Evolutionary conservation across 2,797 vertebrate genomes (phyloP).

Genomic region (Eupleurogrammus muticus): DNA sequence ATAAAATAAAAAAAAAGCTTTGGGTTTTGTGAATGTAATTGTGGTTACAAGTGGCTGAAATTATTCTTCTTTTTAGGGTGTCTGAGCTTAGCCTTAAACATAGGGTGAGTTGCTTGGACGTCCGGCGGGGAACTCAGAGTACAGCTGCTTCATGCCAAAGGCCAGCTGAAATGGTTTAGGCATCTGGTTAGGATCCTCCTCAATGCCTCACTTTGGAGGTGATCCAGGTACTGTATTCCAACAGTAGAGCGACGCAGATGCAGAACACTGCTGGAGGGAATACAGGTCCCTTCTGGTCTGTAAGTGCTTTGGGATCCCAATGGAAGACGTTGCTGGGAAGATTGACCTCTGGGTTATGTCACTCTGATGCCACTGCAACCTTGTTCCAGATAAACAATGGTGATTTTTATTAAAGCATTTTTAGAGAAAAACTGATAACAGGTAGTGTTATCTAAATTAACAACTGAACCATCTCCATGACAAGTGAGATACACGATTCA

Average conservation of each 20-base stretch:
- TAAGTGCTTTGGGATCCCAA: constrained; percentile 18
- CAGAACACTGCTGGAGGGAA: constrained; percentile 2
- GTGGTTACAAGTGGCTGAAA: not conserved
- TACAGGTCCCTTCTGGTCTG: constrained; percentile 25
- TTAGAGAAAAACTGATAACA: not conserved
- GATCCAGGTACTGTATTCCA: not conserved
- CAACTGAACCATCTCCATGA: not conserved
- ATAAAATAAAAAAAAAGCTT: too few species aligned
- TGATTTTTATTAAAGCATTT: not conserved
- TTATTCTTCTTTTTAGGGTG: too few species aligned
- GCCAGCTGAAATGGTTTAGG: not conserved
- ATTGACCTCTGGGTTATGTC: constrained; percentile 1
- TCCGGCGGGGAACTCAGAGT: not conserved
- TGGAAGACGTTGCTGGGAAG: constrained; percentile 8
- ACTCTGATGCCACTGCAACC: not conserved
- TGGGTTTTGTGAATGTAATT: not conserved
- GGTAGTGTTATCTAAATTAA: not conserved
- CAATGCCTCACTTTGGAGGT: not conserved
- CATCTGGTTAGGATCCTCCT: not conserved
- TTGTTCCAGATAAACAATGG: too few species aligned
- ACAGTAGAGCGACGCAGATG: constrained; percentile 2
- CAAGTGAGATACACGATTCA: not conserved
- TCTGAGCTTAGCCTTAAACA: too few species aligned
- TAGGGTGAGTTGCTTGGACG: not conserved
- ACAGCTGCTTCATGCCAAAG: not conserved